These are phyloP conservation scores for Ophion ventricosus DNA, from an alignment of 2,888 invertebrate genomes.

Conservation along the genomic window DNA sequence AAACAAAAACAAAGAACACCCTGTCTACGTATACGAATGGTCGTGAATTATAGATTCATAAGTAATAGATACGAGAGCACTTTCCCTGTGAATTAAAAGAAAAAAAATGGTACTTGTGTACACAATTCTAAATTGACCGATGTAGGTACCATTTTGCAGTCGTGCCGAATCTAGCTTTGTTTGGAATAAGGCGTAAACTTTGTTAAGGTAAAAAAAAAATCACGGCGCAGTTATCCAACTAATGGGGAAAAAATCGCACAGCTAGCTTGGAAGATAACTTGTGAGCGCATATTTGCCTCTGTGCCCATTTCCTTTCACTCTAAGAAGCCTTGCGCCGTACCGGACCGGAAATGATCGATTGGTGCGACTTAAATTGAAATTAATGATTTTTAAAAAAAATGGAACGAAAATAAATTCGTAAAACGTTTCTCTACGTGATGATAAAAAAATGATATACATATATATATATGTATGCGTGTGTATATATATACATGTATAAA, in stretches of 20 bases:
- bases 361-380: slow-evolving; percentile 20
- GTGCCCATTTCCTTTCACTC: slow-evolving; percentile 22
- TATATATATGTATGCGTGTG: slow-evolving; percentile 64
- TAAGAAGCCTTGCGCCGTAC: neutral
- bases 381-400: neutral
- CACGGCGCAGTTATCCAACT: slow-evolving; percentile 55
- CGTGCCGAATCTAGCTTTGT: slow-evolving; percentile 16
- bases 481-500: slow-evolving; percentile 75
- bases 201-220: slow-evolving; percentile 13
- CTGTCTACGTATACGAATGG: slow-evolving; percentile 65
- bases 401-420: slow-evolving; percentile 6
- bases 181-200: slow-evolving; percentile 15
- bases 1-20: slow-evolving; percentile 45
- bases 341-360: slow-evolving; percentile 23
- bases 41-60: slow-evolving; percentile 49
- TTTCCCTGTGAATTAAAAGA: slow-evolving; percentile 31
- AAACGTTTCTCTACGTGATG: slow-evolving; percentile 41
- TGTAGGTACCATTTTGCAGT: slow-evolving; percentile 17
- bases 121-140: slow-evolving; percentile 16
- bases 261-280: slow-evolving; percentile 37
- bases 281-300: slow-evolving; percentile 11
- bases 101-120: slow-evolving; percentile 31
- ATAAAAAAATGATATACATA: slow-evolving; percentile 57
- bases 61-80: slow-evolving; percentile 47
- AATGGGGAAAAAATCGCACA: slow-evolving; percentile 46